These are phyloP conservation scores for Trachelipus rathkii DNA, from an alignment of 1,140 invertebrate species.

Conservation along the genomic window DNA sequence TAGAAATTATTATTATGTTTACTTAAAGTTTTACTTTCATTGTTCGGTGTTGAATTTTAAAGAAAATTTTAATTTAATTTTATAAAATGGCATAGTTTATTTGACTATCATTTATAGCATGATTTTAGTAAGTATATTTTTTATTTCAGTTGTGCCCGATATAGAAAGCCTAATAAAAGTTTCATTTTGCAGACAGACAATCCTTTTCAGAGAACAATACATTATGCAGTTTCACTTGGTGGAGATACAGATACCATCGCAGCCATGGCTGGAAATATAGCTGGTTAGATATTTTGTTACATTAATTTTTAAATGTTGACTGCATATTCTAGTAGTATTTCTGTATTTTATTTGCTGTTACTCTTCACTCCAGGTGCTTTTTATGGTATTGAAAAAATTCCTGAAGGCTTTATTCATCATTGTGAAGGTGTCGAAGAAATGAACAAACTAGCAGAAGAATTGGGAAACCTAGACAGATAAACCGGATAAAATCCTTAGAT, in stretches of 20 bases:
- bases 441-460: background rate
- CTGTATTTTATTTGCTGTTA: background rate
- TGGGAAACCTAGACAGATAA: background rate
- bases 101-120: no score
- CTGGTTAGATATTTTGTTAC: constrained; percentile 52
- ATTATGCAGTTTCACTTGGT: constrained; percentile 66
- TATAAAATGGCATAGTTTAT: no score
- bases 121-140: no score
- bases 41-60: no score
- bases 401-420: background rate
- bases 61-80: no score
- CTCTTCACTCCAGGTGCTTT: background rate
- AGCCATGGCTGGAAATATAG: constrained; percentile 70
- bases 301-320: background rate
- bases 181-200: constrained; percentile 52
- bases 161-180: background rate
- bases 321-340: background rate
- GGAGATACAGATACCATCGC: constrained; percentile 78
- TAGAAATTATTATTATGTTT: no score
- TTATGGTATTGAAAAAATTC: constrained; percentile 1
- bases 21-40: no score
- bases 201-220: constrained; percentile 62
- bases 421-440: background rate
- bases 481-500: no score
- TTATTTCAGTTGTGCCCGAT: no score